Evolutionary conservation across 2,888 invertebrate species (phyloP), one percentile per base, ranked within the genome.

Genomic region (Aspidapion aeneum): DNA sequence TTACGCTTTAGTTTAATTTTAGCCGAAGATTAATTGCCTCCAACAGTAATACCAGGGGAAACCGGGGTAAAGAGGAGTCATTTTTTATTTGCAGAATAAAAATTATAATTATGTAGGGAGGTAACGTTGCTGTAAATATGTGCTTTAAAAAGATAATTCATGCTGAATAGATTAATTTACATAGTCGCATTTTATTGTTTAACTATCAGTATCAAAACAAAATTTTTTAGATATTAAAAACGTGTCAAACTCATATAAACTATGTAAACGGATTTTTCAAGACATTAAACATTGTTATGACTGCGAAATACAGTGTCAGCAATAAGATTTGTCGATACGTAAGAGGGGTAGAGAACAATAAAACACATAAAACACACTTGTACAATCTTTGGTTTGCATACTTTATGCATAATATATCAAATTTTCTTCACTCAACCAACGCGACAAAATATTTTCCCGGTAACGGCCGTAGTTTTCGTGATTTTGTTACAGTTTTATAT

Each of bases 301-400:
- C 19, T 19, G 52, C 7, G 7, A n/a, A 52, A 17, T 9, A 52
- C 52, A 19, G 18, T 19, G 52, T 52, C 52, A 52, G 17, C 52
- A 19, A 52, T 52, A 52, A 52, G 52, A 52, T 18, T 52, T 52
- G 19, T 52, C 52, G 19, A 52, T 52, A 52, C 19, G n/a, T n/a
- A 52, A 5, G 35, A n/a, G 52, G 52, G 52, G 3, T 19, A 57
- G 17, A 66, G 60, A 63, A 65, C 66, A 58, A 68, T 69, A 69
- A 69, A 69, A 69, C 65, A 69, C 69, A 68, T 69, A 69, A 69
- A 69, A 69, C 67, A 69, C 69, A 68, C 69, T 68, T 67, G 69
- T 64, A 64, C 59, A 61, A n/a, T n/a, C 17, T 3, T 52, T n/a
- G 3, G 7, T 52, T 52, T 52, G 52, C 52, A 52, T 52, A 52